Base-by-base conservation (phyloP, 1,140 invertebrate species). In the Calephelis virginiensis region DNA sequence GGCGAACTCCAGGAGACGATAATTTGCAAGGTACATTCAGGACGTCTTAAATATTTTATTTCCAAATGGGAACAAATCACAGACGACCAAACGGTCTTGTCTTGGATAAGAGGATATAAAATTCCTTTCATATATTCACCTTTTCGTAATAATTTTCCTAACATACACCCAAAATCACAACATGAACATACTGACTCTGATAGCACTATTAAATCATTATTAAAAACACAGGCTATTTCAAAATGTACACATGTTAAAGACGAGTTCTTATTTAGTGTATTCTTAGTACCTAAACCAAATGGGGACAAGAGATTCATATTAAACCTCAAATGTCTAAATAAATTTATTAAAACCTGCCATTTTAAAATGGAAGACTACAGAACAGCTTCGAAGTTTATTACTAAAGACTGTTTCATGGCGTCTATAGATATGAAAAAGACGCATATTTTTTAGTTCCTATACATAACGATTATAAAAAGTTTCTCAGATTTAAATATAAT, bases 311-410 rank as follows among this genome's bases (percentile, higher is more conserved):
- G 53, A n/a, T 66, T 66, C 13, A 61, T 66, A 28, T 48, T 66
- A 45, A 61, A 66, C 28, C 59, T 66, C 3, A 66, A 60, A 66
- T 12, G 11, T 3, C 56, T 75, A 53, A 75, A 75, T 61, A 69
- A 66, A 64, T 72, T 63, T 37, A 61, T 75, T 14, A 10, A 50
- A 8, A 60, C 10, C 28, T 7, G 10, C 13, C 73, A 72, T 67
- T 72, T 75, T 65, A 75, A 75, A 59, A 70, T 70, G 59, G 73
- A 70, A 59, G 70, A 75, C 37, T n/a, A 61, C 28, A 13, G 70
- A 12, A 72, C 64, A 0, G 59, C 49, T 2, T 61, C 13, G 28
- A 71, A 65, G 63, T 49, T 72, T 43, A 38, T 72, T 14, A 60
- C 50, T 50, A 45, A 45, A 14, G 2, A 47, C 17, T 63, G 12